Evolutionary conservation across 2,888 invertebrate species (phyloP).

Genomic region (Neuroscelio doddi): DNA sequence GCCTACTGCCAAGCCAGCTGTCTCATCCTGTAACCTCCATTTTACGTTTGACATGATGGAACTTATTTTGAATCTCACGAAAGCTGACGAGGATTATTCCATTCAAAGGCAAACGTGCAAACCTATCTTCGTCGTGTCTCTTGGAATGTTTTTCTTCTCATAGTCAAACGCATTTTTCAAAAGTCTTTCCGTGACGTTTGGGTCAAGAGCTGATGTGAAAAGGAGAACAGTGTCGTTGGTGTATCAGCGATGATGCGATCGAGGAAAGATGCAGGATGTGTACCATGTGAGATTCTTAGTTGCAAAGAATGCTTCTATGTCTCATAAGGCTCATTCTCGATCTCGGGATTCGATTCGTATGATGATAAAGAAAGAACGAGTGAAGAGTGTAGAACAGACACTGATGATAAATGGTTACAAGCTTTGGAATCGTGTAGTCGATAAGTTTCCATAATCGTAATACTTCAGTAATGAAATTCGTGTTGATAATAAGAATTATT

Average conservation of each 20-base stretch:
- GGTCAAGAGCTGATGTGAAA: constrained; percentile 19
- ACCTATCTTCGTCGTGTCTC: constrained; percentile 25
- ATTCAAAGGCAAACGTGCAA: constrained; percentile 53
- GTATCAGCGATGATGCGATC: constrained; percentile 15
- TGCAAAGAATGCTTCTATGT: not conserved
- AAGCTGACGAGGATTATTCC: constrained; percentile 54
- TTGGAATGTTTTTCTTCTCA: constrained; percentile 33
- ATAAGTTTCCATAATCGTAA: constrained; percentile 18
- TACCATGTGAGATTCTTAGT: not conserved
- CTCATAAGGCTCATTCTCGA: constrained; percentile 1
- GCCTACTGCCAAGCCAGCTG: constrained; percentile 50
- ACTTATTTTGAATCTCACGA: constrained; percentile 57
- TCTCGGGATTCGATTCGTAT: constrained; percentile 13
- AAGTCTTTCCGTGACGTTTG: constrained; percentile 8
- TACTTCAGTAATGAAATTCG: constrained; percentile 15
- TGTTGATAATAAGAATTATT: not conserved
- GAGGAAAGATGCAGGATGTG: constrained; percentile 8
- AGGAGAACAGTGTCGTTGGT: constrained; percentile 13
- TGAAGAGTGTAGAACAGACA: constrained; percentile 9
- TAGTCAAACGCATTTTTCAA: constrained; percentile 38
- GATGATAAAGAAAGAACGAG: constrained; percentile 10
- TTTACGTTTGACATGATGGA: constrained; percentile 55
- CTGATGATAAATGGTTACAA: constrained; percentile 17
- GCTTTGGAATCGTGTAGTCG: constrained; percentile 19
- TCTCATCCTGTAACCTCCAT: constrained; percentile 59